These are phyloP conservation scores for Datnioides undecimradiatus DNA, from an alignment of 2,113 vertebrate genomes.

Conservation along the genomic window DNA sequence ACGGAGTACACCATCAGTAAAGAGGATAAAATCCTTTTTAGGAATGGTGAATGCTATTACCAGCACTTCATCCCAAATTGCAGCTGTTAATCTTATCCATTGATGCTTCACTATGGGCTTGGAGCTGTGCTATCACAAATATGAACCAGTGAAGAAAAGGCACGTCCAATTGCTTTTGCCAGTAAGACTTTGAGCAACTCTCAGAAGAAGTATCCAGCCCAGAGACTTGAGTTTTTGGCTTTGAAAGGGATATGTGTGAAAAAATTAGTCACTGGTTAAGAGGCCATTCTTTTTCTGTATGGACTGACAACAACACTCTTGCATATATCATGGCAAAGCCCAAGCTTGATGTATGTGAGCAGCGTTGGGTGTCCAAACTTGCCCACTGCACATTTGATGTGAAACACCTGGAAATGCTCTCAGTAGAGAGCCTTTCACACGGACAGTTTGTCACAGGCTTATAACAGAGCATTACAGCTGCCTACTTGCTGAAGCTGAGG, in stretches of 20 bases:
- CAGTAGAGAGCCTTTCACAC: slow-evolving; percentile 8
- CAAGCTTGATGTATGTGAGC: background rate
- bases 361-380: slow-evolving; percentile 21
- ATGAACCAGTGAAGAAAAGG: background rate
- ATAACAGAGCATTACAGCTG: background rate
- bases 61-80: slow-evolving; percentile 17
- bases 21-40: slow-evolving; percentile 1
- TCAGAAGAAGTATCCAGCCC: slow-evolving; percentile 23
- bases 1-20: background rate
- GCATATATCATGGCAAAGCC: slow-evolving; percentile 1
- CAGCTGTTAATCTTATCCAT: background rate
- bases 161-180: background rate
- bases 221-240: background rate
- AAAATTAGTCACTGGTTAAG: slow-evolving; percentile 25
- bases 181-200: slow-evolving; percentile 18
- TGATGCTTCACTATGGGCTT: background rate
- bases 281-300: background rate
- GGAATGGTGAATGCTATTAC: slow-evolving; percentile 18
- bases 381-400: background rate
- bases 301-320: slow-evolving; percentile 7
- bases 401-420: slow-evolving; percentile 9
- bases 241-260: slow-evolving; percentile 25
- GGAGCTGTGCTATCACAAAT: slow-evolving; percentile 1
- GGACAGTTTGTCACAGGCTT: background rate
- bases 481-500: background rate